Evolutionary conservation across 2,888 invertebrate species (phyloP).

Genomic region (Linnaemya tessellans): DNA sequence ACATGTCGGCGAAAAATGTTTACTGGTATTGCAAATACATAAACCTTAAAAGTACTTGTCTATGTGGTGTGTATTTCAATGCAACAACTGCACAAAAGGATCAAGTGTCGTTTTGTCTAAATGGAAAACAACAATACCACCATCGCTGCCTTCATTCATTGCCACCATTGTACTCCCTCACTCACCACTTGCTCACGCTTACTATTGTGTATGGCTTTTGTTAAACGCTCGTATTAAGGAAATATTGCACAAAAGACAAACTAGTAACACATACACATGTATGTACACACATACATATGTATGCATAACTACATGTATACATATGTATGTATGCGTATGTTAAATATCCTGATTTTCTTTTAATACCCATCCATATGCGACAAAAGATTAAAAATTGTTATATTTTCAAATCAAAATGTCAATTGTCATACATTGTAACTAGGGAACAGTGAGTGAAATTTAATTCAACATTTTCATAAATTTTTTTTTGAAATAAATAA

Average conservation of each 20-base stretch:
- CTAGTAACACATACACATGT: neutral
- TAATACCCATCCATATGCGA: constrained; percentile 45
- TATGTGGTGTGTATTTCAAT: constrained; percentile 34
- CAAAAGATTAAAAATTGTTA: constrained; percentile 57
- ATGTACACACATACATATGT: neutral
- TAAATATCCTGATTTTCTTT: constrained; percentile 52
- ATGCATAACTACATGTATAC: neutral
- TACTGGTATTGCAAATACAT: neutral
- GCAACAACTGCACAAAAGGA: constrained; percentile 56
- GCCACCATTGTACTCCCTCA: constrained; percentile 36
- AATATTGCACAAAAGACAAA: constrained; percentile 28
- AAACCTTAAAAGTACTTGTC: constrained; percentile 19
- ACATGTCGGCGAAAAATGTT: neutral
- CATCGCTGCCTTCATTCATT: constrained; percentile 25
- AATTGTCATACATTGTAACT: constrained; percentile 27
- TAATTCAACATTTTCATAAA: neutral
- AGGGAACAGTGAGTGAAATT: constrained; percentile 6
- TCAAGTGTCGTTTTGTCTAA: constrained; percentile 62
- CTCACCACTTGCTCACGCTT: constrained; percentile 16
- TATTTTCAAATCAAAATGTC: constrained; percentile 54
- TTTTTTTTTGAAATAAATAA: no score
- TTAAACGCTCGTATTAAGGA: constrained; percentile 35
- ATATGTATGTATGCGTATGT: neutral
- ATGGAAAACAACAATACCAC: constrained; percentile 52
- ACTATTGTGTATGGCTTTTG: constrained; percentile 44